phyloP scores from a whole-genome alignment of 2,113 vertebrate species.

The Muntiacus reevesi region DNA sequence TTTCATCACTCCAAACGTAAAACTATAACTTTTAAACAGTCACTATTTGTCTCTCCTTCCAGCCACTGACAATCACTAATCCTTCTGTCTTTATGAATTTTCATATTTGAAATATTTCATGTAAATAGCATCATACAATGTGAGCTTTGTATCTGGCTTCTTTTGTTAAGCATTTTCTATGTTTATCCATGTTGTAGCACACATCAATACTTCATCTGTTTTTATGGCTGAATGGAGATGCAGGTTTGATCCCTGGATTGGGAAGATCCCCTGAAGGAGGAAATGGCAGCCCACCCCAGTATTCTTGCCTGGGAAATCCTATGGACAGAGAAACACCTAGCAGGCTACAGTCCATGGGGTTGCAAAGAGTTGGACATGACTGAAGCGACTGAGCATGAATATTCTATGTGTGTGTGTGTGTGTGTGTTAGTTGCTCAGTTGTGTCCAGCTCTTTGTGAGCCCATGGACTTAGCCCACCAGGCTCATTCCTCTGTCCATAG shows the following conservation, averaged over 20 bases:
- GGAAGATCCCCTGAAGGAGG: background rate
- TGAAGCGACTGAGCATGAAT: background rate
- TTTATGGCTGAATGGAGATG: background rate
- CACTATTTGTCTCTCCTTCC: background rate
- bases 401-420: background rate
- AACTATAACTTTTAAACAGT: background rate
- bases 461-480: background rate
- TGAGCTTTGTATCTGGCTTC: background rate
- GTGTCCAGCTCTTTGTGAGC: background rate
- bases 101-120: background rate
- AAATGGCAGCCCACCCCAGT: background rate
- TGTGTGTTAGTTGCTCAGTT: background rate
- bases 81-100: background rate
- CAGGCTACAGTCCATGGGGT: background rate
- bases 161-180: background rate
- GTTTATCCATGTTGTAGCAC: background rate
- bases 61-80: background rate
- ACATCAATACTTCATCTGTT: background rate
- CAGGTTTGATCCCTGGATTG: background rate
- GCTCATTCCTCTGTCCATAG: background rate
- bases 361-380: background rate
- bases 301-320: background rate
- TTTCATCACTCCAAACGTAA: background rate
- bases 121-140: background rate
- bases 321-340: background rate